A percentile compares a stretch with the other conserved stretches of the same genome.
These are phyloP conservation scores for Cinclus cinclus DNA, from an alignment of 2,113 vertebrate genomes.

Conservation along the genomic window DNA sequence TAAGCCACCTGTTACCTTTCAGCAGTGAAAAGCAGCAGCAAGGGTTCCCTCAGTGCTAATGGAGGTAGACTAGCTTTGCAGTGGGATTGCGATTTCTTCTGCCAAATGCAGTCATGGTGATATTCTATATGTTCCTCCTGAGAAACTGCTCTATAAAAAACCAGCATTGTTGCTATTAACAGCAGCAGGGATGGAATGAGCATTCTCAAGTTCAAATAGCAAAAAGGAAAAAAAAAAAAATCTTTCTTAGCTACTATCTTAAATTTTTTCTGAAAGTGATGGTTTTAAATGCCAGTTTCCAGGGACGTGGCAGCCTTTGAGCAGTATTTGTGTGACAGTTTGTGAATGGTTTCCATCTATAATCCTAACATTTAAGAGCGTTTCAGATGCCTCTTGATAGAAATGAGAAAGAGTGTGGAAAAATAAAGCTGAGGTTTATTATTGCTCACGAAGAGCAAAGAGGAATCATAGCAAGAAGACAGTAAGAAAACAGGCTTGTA, in stretches of 20 bases:
- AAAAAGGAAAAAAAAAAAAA: too few species aligned
- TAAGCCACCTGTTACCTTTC: neutral
- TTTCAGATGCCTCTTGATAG: neutral
- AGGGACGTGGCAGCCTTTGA: neutral
- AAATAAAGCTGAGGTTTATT: neutral
- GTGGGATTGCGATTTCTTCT: neutral
- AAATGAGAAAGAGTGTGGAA: neutral
- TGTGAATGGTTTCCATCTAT: slow-evolving; percentile 7
- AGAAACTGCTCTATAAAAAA: neutral
- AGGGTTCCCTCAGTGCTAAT: neutral
- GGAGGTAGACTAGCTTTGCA: neutral
- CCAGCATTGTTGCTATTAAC: neutral
- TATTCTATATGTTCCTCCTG: neutral
- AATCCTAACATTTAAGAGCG: neutral
- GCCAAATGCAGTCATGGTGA: neutral
- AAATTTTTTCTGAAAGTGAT: neutral
- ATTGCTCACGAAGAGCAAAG: neutral
- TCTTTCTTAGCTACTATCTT: neutral
- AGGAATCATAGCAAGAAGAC: neutral
- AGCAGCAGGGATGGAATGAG: neutral
- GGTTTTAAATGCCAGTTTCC: neutral
- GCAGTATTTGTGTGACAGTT: neutral
- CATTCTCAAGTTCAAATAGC: neutral
- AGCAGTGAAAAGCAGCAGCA: neutral
- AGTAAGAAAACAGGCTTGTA: neutral